Evolutionary conservation across 2,113 vertebrate genomes (phyloP), one percentile per base, ranked within the genome.

Genomic region (Macaca nemestrina): DNA sequence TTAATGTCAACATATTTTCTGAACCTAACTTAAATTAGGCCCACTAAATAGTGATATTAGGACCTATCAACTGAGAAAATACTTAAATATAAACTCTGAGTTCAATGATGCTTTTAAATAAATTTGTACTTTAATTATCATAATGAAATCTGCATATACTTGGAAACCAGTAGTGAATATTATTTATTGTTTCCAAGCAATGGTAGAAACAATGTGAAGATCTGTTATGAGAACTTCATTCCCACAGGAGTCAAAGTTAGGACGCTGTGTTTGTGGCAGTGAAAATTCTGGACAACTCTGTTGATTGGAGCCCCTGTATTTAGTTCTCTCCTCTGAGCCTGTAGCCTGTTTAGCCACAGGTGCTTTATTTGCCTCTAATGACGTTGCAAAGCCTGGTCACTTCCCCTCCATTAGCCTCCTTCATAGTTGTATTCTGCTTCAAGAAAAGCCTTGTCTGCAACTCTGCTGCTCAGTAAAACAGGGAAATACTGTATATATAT

Each of bases 51-150:
- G n/a, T 40, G 43, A 84, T 43, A 35, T 25, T 43, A 85, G 4
- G 52, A 88, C 17, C 6, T 38, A 75, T 92, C 55, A 85, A 50
- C 20, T 91, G 27, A 94, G 40, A 55, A 84, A 88, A 73, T 48
- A 87, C 45, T 94, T 73, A n/a, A 95, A 87, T 17, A 64, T n/a
- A 92, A 80, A 93, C 70, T 90, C 43, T 79, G 38, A 88, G 67
- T 61, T 83, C 10, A 90, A 18, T 67, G 48, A 61, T 68, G 14
- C 20, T 45, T 95, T 95, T 20, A 92, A 78, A 92, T 92, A 55
- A 93, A 68, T 81, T 89, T 95, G 2, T 55, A 85, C 88, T 87
- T 87, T 95, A 88, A 85, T 67, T 83, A 55, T 73, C n/a, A 81
- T 48, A 90, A 89, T 90, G 52, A 76, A 90, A 81, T 72, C 4